Evolutionary conservation across 1,140 invertebrate species (phyloP), one percentile per base, ranked within the genome.

Genomic region (Saccostrea cuccullata): DNA sequence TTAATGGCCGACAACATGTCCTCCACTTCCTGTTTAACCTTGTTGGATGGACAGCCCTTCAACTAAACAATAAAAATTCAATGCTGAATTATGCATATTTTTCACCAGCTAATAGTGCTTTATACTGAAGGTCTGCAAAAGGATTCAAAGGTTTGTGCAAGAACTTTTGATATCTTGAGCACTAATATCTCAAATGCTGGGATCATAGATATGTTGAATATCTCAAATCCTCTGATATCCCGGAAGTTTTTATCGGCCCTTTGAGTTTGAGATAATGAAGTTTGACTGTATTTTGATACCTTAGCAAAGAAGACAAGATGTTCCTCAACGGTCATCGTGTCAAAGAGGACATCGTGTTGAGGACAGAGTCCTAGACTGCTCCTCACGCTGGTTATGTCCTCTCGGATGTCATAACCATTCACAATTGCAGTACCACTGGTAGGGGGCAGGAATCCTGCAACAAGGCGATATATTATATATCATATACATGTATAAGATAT

Each of bases 311-410:
- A 98, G 86, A 97, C 95, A 13, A 99, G 96, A 95, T 99, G 98
- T 95, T 99, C 97, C 55, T 96, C 95, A 0, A 99, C 98, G 23
- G 97, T 99, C 70, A 99, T 95, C 92, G 98, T 97, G 87, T 98
- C 97, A 94, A 99, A 99, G 2, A 99, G 96, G 87, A 99, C 97
- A 95, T 99, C 98, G 94, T 99, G 98, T 94, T 99, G 99, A 9
- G 98, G 98, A 95, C 99, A 99, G 11, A 98, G 95, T 1, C 98
- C 98, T 0, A 98, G 95, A 88, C 97, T 97, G 60, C 95, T 94
- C 47, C 97, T 95, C 0, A 97, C 97, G 55, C 90, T 90, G 15
- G 94, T 91, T 70, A 96, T 95, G 85, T 95, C 92, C 77, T 92
- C 95, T 82, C 94, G 91, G 64, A 97, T 96, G 92, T 97, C 96